Conservation (phyloP, 2,888 invertebrate genomes). For the Bursaphelenchus okinawaensis region DNA sequence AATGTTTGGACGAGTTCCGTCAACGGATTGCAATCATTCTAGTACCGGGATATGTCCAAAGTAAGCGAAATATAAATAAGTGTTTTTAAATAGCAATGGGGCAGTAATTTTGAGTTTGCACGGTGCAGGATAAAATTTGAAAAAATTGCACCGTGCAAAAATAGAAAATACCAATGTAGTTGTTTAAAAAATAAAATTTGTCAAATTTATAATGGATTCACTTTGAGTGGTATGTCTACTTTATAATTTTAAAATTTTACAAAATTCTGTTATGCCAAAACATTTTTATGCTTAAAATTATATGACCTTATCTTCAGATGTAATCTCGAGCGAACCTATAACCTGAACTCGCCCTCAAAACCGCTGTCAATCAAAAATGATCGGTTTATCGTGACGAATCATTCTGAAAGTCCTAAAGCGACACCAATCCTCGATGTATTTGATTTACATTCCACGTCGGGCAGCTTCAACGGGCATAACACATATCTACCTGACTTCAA, state of each 20-base stretch:
- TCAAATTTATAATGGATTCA: too few species aligned
- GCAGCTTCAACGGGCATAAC: neutral
- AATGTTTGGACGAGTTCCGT: slow-evolving; percentile 19
- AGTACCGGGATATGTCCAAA: slow-evolving; percentile 26
- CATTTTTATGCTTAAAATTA: neutral
- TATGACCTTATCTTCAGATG: slow-evolving; percentile 16
- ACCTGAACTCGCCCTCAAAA: slow-evolving; percentile 11
- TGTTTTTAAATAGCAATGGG: too few species aligned
- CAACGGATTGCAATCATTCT: slow-evolving; percentile 25
- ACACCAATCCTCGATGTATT: slow-evolving; percentile 9
- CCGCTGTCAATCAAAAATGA: neutral
- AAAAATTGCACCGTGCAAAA: too few species aligned
- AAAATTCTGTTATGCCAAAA: too few species aligned
- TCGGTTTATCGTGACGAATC: slow-evolving; percentile 5
- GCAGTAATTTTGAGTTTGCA: too few species aligned
- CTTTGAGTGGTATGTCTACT: too few species aligned
- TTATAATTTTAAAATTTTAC: too few species aligned
- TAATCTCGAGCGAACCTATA: slow-evolving; percentile 18
- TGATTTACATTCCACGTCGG: neutral
- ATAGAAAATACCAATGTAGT: too few species aligned
- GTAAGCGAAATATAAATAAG: too few species aligned
- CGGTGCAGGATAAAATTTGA: too few species aligned
- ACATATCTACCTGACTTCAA: slow-evolving; percentile 5
- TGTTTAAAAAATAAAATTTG: too few species aligned
- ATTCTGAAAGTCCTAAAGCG: slow-evolving; percentile 3